Base-by-base conservation (phyloP, 2,797 vertebrate genomes). In the Ptychobarbus kaznakovi region DNA sequence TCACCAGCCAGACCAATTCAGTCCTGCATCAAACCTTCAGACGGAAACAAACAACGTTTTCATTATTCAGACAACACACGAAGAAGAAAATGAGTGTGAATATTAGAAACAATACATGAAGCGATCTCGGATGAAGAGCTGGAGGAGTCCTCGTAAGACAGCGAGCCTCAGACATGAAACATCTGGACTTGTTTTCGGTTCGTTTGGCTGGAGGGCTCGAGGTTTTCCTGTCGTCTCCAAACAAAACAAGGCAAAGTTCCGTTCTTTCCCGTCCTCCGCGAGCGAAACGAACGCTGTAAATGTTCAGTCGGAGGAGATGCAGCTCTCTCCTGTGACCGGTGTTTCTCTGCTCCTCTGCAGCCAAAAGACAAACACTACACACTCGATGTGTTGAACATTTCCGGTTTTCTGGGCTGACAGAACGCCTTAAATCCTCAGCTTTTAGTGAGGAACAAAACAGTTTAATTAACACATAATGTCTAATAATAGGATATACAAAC, bases 381-480 rank as follows among this genome's bases (percentile, higher is more conserved):
- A 88, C 94, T 95, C 15, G 5, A 32, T 32, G 32, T 32, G 28
- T 35, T 25, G 93, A 94, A 90, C 92, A 92, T 92, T 94, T 86
- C 76, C 92, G 93, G 94, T 93, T 49, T 85, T 88, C 77, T 82
- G 86, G 90, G 88, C 90, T 93, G 93, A 93, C 94, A 86, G 84
- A 91, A 92, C 92, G 92, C 92, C 93, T 87, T 4, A 3, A 63
- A 3, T 53, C 38, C 25, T 35, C 9, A 12, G 3, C 63, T 35
- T 35, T 66, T 35, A 66, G 63, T 66, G 15, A 66, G 40, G 18
- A 38, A 42, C 51, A 22, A 65, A 78, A 15, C 35, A 12, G 6
- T 53, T 65, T 65, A n/a, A 66, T 38, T 63, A 32, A 49, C 8
- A 65, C 38, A 38, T 40, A 28, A 69, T 10, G 13, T 61, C 2